A percentile compares a stretch with the other conserved stretches of the same genome.
Evolutionary conservation across 1,140 invertebrate genomes (phyloP).

Genomic region (Heliothis subflexa): DNA sequence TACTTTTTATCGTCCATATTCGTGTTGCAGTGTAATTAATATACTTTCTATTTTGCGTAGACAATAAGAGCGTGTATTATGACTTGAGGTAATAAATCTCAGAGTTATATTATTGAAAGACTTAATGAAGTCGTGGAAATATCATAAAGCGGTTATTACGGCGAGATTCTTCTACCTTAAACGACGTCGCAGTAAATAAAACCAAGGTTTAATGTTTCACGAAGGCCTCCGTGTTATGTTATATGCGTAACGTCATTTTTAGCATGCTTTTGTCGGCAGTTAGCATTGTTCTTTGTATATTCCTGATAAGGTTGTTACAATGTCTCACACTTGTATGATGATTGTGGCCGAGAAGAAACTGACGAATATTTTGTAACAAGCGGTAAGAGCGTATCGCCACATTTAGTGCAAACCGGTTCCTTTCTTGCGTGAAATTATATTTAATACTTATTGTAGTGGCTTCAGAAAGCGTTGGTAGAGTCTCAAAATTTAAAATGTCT

Average conservation of each 20-base stretch:
- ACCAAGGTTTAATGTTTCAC: constrained; percentile 67
- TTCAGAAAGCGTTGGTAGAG: constrained; percentile 19
- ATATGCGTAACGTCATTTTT: constrained; percentile 57
- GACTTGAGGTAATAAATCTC: constrained; percentile 55
- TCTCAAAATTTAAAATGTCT: constrained; percentile 21
- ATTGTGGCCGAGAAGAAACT: background rate
- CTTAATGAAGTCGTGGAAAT: constrained; percentile 70
- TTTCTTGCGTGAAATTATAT: constrained; percentile 35
- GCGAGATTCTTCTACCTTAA: constrained; percentile 68
- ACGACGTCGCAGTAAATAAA: constrained; percentile 62
- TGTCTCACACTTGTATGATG: constrained; percentile 19
- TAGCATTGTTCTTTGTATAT: constrained; percentile 52
- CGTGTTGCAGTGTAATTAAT: constrained; percentile 38
- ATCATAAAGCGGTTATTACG: constrained; percentile 69
- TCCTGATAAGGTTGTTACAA: constrained; percentile 43
- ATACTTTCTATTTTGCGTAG: constrained; percentile 45
- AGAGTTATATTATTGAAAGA: constrained; percentile 59
- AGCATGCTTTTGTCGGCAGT: constrained; percentile 52
- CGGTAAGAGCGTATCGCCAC: constrained; percentile 2
- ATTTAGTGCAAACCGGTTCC: constrained; percentile 20
- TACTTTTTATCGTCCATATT: constrained; percentile 16
- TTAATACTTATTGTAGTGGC: constrained; percentile 40
- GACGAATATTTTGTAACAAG: constrained; percentile 25
- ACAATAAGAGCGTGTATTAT: constrained; percentile 49
- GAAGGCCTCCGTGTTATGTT: constrained; percentile 50